Conservation (phyloP, 2,888 invertebrate species). For the Stenchaetothrips biformis region DNA sequence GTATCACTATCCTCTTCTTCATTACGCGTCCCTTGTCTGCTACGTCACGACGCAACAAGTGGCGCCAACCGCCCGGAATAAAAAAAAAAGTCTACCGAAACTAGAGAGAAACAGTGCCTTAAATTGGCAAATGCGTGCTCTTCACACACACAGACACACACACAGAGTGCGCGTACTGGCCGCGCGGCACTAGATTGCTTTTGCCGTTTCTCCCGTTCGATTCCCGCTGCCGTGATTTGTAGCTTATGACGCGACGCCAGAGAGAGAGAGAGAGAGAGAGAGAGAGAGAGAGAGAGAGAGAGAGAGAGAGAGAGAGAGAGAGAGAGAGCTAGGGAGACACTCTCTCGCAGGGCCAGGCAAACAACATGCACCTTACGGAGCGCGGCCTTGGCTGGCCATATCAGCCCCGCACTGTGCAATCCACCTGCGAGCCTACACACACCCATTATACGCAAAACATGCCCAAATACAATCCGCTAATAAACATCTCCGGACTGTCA, state of each 20-base stretch:
- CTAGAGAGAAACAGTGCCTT: too few relatives aligned
- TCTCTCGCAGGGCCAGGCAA: background rate
- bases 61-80: background rate
- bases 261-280: background rate
- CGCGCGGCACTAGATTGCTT: background rate
- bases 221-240: slow-evolving; percentile 3
- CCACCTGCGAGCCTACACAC: background rate
- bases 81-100: background rate
- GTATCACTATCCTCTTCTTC: slow-evolving; percentile 19
- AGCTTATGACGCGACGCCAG: background rate
- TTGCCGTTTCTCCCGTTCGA: background rate
- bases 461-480: slow-evolving; percentile 23
- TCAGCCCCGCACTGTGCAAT: background rate
- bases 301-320: slow-evolving; percentile 3
- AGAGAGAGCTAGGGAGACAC: background rate
- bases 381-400: slow-evolving; percentile 3
- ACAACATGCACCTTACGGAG: slow-evolving; percentile 8
- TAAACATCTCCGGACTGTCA: slow-evolving; percentile 16
- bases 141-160: too few relatives aligned
- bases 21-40: slow-evolving; percentile 10
- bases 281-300: background rate
- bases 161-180: background rate
- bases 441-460: slow-evolving; percentile 24
- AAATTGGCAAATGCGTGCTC: too few relatives aligned
- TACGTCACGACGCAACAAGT: background rate